A percentile compares a stretch with the other conserved stretches of the same genome.
These are phyloP conservation scores for Phylloscopus collybita DNA, from an alignment of 2,797 vertebrate genomes.

Conservation along the genomic window DNA sequence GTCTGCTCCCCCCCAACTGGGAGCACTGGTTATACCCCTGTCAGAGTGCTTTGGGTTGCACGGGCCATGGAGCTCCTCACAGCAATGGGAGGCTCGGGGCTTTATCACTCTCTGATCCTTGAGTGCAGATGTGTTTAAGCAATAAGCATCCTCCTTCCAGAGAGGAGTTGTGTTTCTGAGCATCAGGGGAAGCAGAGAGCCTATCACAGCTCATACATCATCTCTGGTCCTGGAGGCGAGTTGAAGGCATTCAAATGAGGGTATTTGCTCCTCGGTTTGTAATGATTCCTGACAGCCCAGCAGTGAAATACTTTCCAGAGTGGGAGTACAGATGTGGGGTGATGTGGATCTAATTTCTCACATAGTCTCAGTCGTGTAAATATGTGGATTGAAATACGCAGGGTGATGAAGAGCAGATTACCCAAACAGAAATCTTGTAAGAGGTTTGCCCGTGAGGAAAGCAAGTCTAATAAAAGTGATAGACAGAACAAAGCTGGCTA, in stretches of 20 bases:
- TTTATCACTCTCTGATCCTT: background rate
- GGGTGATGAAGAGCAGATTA: conserved; percentile 58
- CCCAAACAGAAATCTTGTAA: background rate
- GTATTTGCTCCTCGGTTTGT: conserved; percentile 24
- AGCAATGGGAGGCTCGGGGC: background rate
- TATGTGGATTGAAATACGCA: conserved; percentile 11
- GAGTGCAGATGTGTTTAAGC: background rate
- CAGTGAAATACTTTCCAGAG: conserved; percentile 40
- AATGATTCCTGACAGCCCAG: conserved; percentile 55
- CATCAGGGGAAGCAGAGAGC: background rate
- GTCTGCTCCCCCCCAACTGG: background rate
- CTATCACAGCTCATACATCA: conserved; percentile 3
- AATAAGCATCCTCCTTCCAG: background rate
- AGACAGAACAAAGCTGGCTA: conserved; percentile 1
- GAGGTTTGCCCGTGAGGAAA: background rate
- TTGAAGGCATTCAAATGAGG: background rate
- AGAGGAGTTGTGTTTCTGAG: background rate
- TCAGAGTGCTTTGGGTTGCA: background rate
- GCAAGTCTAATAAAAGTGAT: conserved; percentile 42
- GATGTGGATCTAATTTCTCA: conserved; percentile 47
- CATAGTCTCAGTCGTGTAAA: background rate
- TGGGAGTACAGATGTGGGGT: conserved; percentile 8
- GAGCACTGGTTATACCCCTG: background rate
- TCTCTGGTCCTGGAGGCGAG: background rate
- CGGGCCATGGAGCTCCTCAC: background rate